Conservation (phyloP, 2,888 invertebrate genomes). For the Oxyteleia sp. region DNA sequence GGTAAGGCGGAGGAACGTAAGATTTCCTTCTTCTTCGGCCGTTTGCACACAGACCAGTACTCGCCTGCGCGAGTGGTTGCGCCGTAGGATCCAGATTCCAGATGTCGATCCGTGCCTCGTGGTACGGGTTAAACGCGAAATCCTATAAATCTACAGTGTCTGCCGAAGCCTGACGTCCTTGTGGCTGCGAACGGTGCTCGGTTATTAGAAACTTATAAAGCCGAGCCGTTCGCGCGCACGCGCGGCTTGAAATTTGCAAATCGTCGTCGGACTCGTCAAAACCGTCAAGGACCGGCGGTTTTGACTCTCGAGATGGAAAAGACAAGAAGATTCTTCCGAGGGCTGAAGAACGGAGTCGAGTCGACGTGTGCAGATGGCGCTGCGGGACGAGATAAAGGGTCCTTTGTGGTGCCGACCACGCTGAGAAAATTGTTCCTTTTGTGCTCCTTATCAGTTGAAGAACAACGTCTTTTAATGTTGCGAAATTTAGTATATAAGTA, state of each 20-base stretch:
- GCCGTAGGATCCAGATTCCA: conserved; percentile 81
- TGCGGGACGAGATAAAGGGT: background rate
- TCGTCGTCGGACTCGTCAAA: too few relatives aligned
- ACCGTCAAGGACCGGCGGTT: too few relatives aligned
- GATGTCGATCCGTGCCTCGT: conserved; percentile 80
- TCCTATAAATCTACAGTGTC: conserved; percentile 80
- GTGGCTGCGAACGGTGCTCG: conserved; percentile 71
- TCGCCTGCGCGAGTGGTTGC: conserved; percentile 56
- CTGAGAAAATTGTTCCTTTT: background rate
- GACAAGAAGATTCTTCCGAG: background rate
- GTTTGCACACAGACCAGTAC: conserved; percentile 53
- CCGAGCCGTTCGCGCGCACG: conserved; percentile 35
- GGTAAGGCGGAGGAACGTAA: too few relatives aligned
- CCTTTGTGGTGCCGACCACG: background rate
- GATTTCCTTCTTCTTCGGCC: conserved; percentile 81
- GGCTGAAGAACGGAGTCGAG: background rate
- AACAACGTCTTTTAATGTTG: too few relatives aligned
- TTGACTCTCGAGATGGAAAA: background rate
- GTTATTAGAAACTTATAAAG: conserved; percentile 67
- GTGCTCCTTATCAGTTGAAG: background rate
- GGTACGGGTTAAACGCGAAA: conserved; percentile 80
- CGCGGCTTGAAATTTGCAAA: conserved; percentile 1
- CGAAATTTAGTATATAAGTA: too few relatives aligned
- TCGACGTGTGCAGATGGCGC: background rate
- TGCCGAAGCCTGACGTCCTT: conserved; percentile 82